Evolutionary conservation across 2,797 vertebrate species (phyloP).

Genomic region (Amblyopsis hoosieri): DNA sequence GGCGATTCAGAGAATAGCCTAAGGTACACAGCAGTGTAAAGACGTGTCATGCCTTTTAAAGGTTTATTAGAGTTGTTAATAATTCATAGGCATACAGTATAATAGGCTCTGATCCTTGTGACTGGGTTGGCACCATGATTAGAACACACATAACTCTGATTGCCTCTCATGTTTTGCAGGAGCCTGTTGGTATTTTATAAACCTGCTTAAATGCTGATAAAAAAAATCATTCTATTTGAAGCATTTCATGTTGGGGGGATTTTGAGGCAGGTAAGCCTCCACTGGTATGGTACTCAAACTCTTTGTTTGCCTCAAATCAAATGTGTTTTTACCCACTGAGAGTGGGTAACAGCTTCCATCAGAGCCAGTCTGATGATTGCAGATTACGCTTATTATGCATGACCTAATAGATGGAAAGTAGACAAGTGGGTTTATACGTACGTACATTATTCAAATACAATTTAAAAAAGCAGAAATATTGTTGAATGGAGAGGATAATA

Average conservation of each 20-base stretch:
- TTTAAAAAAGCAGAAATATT: no score
- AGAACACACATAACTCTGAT: constrained; percentile 87
- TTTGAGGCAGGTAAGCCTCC: constrained; percentile 51
- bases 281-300: constrained; percentile 5
- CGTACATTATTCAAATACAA: no score
- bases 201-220: no score
- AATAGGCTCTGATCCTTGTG: constrained; percentile 87
- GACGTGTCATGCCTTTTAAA: constrained; percentile 72
- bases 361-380: constrained; percentile 62
- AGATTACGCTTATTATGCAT: constrained; percentile 61
- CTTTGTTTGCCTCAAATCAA: constrained; percentile 51
- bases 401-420: constrained; percentile 41
- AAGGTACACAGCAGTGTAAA: constrained; percentile 7
- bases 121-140: constrained; percentile 83
- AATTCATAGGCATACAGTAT: constrained; percentile 84
- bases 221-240: constrained; percentile 68
- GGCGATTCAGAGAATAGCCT: constrained; percentile 7
- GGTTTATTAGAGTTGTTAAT: constrained; percentile 88
- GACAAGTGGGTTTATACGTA: constrained; percentile 35
- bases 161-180: constrained; percentile 78
- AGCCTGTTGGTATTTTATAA: constrained; percentile 58
- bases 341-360: constrained; percentile 50
- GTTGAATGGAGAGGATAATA: no score
- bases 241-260: constrained; percentile 57
- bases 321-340: constrained; percentile 28